Evolutionary conservation across 2,888 invertebrate genomes (phyloP).

Genomic region (Rapana venosa): DNA sequence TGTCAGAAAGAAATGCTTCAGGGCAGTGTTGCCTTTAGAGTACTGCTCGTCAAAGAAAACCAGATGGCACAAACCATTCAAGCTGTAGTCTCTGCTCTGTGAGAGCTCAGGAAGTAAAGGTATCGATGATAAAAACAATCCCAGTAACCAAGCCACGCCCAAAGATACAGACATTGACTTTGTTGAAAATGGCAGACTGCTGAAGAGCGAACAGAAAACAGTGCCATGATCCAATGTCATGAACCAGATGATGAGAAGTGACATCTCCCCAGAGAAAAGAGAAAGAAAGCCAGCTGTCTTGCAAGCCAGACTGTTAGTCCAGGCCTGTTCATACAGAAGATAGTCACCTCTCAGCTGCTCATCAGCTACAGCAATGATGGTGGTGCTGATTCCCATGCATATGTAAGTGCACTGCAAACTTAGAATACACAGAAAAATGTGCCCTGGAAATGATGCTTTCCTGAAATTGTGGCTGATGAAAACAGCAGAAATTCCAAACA

Average conservation of each 20-base stretch:
- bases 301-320: background rate
- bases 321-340: background rate
- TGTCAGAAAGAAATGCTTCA: background rate
- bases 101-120: background rate
- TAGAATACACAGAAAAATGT: background rate
- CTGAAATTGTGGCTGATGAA: background rate
- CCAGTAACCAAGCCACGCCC: background rate
- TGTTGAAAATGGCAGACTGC: background rate
- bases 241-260: background rate
- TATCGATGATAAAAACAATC: background rate
- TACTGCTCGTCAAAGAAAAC: background rate
- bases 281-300: constrained; percentile 1
- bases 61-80: background rate
- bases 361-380: background rate
- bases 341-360: background rate
- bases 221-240: background rate
- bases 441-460: background rate
- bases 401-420: background rate
- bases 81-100: background rate
- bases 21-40: background rate
- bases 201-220: background rate
- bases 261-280: background rate
- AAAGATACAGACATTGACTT: background rate
- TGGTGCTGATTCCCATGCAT: background rate
- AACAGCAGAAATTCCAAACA: background rate